These are phyloP conservation scores for Platycercus adscitus DNA, from an alignment of 2,113 vertebrate species.

Conservation along the genomic window DNA sequence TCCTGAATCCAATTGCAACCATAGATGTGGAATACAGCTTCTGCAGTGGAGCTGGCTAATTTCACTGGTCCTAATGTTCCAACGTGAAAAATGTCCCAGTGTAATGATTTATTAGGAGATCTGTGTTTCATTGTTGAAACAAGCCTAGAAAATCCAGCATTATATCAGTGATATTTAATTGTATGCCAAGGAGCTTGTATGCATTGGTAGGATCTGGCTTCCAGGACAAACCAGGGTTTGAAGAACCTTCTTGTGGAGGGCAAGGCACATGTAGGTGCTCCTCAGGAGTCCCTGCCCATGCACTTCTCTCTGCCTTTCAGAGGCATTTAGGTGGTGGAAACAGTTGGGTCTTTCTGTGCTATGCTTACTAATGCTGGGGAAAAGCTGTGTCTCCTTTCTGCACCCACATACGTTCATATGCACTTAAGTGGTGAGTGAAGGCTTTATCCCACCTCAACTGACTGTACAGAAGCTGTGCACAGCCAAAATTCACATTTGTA, in stretches of 20 bases:
- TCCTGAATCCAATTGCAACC: not conserved
- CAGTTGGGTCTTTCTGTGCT: not conserved
- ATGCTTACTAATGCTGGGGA: accelerated
- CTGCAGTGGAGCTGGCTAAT: not conserved
- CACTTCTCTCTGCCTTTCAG: not conserved
- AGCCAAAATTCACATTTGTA: not conserved
- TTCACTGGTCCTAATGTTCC: not conserved
- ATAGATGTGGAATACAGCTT: not conserved
- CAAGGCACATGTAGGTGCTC: not conserved
- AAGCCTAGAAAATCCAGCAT: not conserved
- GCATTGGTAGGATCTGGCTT: not conserved
- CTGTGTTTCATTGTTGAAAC: not conserved
- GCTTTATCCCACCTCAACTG: accelerated
- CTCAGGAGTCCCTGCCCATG: not conserved
- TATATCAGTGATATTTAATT: not conserved
- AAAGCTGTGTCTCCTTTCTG: not conserved
- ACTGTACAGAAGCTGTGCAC: not conserved
- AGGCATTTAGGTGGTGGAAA: not conserved
- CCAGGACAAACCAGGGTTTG: not conserved
- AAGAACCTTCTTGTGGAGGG: not conserved
- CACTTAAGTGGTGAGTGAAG: not conserved
- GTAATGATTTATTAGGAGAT: not conserved
- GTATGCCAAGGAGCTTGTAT: not conserved
- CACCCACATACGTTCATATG: no score
- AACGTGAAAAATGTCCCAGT: not conserved